Base-by-base conservation (phyloP, 2,113 vertebrate species). In the Peromyscus maniculatus region DNA sequence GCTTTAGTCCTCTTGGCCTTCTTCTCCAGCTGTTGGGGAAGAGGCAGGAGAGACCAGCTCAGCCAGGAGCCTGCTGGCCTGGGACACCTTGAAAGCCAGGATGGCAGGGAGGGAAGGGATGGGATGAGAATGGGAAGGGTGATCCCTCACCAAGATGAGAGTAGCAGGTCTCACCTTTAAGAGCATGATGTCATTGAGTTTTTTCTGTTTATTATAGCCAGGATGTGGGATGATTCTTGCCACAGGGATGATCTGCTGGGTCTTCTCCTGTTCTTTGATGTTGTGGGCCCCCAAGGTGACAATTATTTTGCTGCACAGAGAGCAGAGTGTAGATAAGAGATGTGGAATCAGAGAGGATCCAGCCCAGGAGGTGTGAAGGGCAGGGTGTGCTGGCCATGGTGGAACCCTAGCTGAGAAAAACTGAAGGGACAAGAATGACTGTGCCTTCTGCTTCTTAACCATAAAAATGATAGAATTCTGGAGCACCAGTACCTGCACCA, bases 201-300 rank as follows among this genome's bases (percentile, higher is more conserved):
- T 0, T 0, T 2, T 5, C 0, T 10, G 1, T 0, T 0, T 0
- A 46, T 95, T n/a, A 36, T 97, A 98, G 22, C 74, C 69, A 24
- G 91, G 96, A 28, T 98, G 96, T 7, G 0, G 28, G 7, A 97
- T 55, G 82, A 36, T 0, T 71, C 0, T 95, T 49, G 3, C 91
- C 62, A 97, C 95, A 0, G 0, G 0, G 19, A 98, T 71, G n/a
- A 13, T 0, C 57, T 98, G 97, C 91, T 91, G 77, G 10, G 93
- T 97, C 17, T 3, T 19, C 83, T 98, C 98, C 2, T 2, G 1
- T 7, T 77, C 0, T 1, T 28, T 15, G 87, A 98, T 84, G 74
- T 97, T 92, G 62, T 97, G 97, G 59, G 96, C 97, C 7, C 98
- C 97, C 77, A 98, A 74, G 24, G 55, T 97, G 62, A 98, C 69